A percentile compares a stretch with the other conserved stretches of the same genome.
phyloP scores from a whole-genome alignment of 2,797 vertebrate genomes.

The Argya squamiceps region DNA sequence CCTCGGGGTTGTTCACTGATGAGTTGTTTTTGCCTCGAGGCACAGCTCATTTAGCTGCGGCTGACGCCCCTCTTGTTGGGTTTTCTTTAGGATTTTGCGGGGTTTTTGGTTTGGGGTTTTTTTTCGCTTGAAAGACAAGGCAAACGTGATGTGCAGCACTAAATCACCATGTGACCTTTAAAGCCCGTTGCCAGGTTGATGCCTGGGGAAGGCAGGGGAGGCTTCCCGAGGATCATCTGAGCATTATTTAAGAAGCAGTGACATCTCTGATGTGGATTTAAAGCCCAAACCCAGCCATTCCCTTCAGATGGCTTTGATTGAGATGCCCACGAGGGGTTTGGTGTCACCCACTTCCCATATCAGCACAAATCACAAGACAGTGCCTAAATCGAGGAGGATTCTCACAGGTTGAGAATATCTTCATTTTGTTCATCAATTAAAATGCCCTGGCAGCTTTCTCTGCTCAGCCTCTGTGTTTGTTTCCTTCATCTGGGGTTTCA shows the following conservation, averaged over 20 bases:
- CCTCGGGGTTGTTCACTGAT: neutral
- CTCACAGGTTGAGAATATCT: neutral
- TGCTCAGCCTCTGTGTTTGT: rapidly evolving
- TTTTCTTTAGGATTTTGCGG: neutral
- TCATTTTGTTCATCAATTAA: neutral
- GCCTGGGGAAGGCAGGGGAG: neutral
- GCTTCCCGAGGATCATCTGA: rapidly evolving
- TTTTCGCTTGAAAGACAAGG: neutral
- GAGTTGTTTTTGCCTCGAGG: neutral
- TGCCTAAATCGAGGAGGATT: rapidly evolving
- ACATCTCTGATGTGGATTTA: neutral
- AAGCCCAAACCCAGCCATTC: neutral
- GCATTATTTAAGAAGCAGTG: neutral
- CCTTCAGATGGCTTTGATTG: neutral
- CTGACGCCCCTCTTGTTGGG: neutral
- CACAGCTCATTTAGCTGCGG: neutral
- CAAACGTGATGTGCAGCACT: rapidly evolving
- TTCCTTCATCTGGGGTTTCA: neutral
- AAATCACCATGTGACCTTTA: neutral
- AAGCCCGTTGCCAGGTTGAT: rapidly evolving
- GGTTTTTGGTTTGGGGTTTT: neutral
- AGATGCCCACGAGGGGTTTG: neutral
- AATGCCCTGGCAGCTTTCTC: neutral
- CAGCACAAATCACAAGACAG: neutral
- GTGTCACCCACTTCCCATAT: neutral